Evolutionary conservation across 2,797 vertebrate genomes (phyloP).

Genomic region (Tamandua tetradactyla): DNA sequence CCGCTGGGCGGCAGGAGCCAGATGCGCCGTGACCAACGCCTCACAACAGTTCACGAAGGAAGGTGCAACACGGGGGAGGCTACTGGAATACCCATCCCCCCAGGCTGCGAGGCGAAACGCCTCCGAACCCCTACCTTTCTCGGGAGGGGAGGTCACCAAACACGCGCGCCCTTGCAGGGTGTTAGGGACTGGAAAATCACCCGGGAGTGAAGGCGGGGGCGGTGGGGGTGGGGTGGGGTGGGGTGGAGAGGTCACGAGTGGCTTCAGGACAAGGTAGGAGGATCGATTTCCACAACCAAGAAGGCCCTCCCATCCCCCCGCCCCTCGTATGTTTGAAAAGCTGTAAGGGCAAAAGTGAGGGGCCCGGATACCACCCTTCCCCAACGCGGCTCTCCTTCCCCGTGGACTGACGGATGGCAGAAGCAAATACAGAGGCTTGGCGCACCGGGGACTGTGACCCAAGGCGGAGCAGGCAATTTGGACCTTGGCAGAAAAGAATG

Average conservation of each 20-base stretch:
- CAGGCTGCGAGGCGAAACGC: neutral
- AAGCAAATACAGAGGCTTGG: neutral
- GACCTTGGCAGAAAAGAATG: neutral
- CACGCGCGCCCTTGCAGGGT: conserved; percentile 17
- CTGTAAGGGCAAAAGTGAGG: neutral
- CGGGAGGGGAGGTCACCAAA: neutral
- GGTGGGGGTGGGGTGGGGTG: no score
- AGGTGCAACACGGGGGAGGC: neutral
- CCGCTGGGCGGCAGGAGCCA: neutral
- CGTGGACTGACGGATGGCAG: neutral
- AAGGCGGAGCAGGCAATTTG: neutral
- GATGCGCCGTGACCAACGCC: neutral
- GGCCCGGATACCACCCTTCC: neutral
- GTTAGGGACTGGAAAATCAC: conserved; percentile 63
- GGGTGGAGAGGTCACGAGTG: conserved; percentile 51
- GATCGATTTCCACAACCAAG: conserved; percentile 60
- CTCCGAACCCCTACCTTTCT: conserved; percentile 55
- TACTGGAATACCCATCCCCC: neutral
- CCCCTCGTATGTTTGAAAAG: conserved; percentile 35
- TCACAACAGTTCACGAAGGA: neutral
- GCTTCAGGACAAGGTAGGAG: conserved; percentile 68
- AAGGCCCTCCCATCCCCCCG: conserved; percentile 68
- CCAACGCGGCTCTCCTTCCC: neutral
- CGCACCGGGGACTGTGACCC: neutral
- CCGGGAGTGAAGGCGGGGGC: conserved; percentile 9